Evolutionary conservation across 2,888 invertebrate genomes (phyloP).

Genomic region (Priocnemis perturbator): DNA sequence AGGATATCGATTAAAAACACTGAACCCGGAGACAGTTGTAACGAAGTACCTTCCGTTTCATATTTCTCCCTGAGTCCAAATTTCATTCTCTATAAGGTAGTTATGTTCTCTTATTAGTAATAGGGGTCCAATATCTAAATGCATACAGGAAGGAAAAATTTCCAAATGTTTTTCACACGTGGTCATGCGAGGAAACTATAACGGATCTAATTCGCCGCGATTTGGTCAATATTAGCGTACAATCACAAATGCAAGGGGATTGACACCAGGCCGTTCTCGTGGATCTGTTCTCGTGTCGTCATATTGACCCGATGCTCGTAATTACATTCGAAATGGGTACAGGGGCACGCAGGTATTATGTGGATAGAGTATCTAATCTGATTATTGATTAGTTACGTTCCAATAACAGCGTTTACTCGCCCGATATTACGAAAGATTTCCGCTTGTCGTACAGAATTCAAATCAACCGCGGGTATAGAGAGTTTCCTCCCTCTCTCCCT

Average conservation of each 20-base stretch:
- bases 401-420: conserved; percentile 1
- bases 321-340: conserved; percentile 38
- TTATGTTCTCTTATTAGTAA: too few relatives aligned
- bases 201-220: conserved; percentile 26
- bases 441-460: too few relatives aligned
- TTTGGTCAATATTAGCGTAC: conserved; percentile 11
- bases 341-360: conserved; percentile 20
- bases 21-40: too few relatives aligned
- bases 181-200: background rate
- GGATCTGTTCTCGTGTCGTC: conserved; percentile 16
- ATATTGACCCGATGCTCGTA: conserved; percentile 35
- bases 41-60: too few relatives aligned
- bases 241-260: conserved; percentile 55
- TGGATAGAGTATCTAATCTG: conserved; percentile 7
- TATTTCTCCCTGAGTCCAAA: too few relatives aligned
- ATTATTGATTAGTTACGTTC: conserved; percentile 11
- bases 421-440: background rate
- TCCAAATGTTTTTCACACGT: too few relatives aligned
- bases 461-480: background rate
- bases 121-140: too few relatives aligned
- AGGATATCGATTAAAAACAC: too few relatives aligned
- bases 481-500: background rate
- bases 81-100: too few relatives aligned
- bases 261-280: conserved; percentile 27
- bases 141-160: too few relatives aligned